Percentiles rank a stretch among this genome's conserved stretches.
Conservation (phyloP, 2,888 invertebrate species). For the Galerucella calmariensis region DNA sequence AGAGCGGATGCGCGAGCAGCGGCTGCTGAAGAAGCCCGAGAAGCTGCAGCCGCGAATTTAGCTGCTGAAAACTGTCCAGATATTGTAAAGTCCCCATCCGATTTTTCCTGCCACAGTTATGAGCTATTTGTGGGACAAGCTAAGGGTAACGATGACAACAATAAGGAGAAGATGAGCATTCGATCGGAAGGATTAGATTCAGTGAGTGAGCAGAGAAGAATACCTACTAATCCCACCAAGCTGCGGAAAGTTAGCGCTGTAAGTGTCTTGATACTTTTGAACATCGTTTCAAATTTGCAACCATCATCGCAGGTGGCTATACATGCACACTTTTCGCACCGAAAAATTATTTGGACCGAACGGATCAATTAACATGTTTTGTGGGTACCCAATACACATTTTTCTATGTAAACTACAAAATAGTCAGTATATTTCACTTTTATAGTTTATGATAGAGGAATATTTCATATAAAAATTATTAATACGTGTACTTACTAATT, state of each 20-base stretch:
- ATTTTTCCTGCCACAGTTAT: constrained; percentile 91
- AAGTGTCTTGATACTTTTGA: constrained; percentile 70
- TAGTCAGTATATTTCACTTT: neutral
- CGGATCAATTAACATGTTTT: neutral
- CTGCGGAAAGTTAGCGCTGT: constrained; percentile 94
- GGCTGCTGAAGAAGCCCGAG: constrained; percentile 67
- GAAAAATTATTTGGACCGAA: neutral
- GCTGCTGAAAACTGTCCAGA: constrained; percentile 77
- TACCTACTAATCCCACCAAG: constrained; percentile 71
- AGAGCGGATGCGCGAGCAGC: constrained; percentile 70
- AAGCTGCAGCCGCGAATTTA: constrained; percentile 70
- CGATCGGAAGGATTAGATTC: constrained; percentile 87
- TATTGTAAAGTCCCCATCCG: constrained; percentile 90
- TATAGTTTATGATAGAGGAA: neutral
- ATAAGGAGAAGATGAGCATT: constrained; percentile 91
- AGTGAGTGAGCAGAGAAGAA: constrained; percentile 83
- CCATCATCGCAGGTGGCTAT: constrained; percentile 39
- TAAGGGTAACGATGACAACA: constrained; percentile 88
- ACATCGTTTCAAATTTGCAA: constrained; percentile 50
- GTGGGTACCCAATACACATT: neutral
- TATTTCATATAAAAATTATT: too few species aligned
- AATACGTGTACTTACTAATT: too few species aligned
- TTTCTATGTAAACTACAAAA: neutral
- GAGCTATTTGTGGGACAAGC: constrained; percentile 91
- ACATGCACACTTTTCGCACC: neutral